phyloP scores from a whole-genome alignment of 2,888 invertebrate species.

The Drosophila birchii region DNA sequence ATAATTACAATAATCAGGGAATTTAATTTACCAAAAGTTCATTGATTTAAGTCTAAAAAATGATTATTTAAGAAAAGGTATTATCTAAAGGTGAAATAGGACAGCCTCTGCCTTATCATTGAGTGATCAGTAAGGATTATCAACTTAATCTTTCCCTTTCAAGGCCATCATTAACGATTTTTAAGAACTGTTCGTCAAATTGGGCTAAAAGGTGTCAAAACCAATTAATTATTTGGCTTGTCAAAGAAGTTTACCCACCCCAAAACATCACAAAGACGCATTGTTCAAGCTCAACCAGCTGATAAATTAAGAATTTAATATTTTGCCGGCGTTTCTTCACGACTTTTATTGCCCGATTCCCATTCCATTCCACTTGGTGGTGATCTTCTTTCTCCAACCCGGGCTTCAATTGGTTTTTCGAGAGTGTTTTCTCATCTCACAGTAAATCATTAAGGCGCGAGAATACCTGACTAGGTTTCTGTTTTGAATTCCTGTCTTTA shows the following conservation, averaged over 20 bases:
- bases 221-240: conserved; percentile 31
- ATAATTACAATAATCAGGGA: background rate
- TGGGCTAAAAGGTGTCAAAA: conserved; percentile 13
- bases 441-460: conserved; percentile 65
- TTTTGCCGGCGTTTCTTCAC: conserved; percentile 42
- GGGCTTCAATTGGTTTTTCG: conserved; percentile 13
- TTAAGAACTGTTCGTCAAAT: conserved; percentile 5
- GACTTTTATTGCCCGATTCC: conserved; percentile 36
- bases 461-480: conserved; percentile 26
- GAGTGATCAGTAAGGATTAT: background rate
- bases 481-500: conserved; percentile 1
- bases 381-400: conserved; percentile 30
- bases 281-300: conserved; percentile 39
- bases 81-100: too few species aligned
- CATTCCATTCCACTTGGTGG: background rate
- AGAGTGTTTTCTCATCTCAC: conserved; percentile 60
- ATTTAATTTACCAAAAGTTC: background rate
- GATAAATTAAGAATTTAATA: conserved; percentile 36
- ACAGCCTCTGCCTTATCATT: background rate
- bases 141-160: background rate
- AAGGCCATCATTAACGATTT: background rate
- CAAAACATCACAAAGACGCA: background rate
- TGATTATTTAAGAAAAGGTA: background rate
- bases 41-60: too few species aligned
- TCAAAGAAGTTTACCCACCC: conserved; percentile 10